phyloP scores from a whole-genome alignment of 2,797 vertebrate species.

The Decapterus maruadsi region DNA sequence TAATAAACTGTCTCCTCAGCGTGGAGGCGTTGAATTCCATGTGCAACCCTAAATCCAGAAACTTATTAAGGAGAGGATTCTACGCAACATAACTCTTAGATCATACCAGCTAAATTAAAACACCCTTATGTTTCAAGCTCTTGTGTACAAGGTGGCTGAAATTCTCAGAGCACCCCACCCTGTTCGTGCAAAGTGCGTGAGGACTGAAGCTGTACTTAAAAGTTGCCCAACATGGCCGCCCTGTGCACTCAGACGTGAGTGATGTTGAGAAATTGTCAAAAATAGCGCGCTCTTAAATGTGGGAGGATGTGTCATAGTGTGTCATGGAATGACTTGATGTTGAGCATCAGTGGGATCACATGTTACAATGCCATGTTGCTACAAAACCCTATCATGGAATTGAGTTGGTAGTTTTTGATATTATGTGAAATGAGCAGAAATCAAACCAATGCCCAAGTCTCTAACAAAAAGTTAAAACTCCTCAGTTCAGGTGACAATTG shows the following conservation, averaged over 20 bases:
- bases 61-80: not conserved
- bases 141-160: conserved; percentile 48
- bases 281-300: conserved; percentile 72
- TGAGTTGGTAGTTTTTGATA: conserved; percentile 26
- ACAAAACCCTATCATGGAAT: conserved; percentile 11
- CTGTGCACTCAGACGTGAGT: conserved; percentile 73
- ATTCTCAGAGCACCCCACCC: conserved; percentile 62
- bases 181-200: conserved; percentile 50
- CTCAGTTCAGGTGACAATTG: conserved; percentile 42
- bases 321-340: conserved; percentile 70
- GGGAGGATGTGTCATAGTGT: conserved; percentile 71
- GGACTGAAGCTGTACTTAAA: conserved; percentile 70
- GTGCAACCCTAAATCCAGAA: not conserved
- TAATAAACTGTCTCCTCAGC: conserved; percentile 18
- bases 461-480: conserved; percentile 37
- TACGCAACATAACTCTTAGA: not conserved
- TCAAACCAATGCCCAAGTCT: conserved; percentile 11
- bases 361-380: conserved; percentile 54
- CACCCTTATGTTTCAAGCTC: conserved; percentile 32
- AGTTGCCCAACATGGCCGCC: conserved; percentile 78
- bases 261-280: conserved; percentile 77
- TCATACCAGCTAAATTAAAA: not conserved
- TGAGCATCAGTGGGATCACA: conserved; percentile 53
- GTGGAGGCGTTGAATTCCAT: not conserved
- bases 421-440: conserved; percentile 21